These are phyloP conservation scores for Ceratosolen fusciceps DNA, from an alignment of 1,140 invertebrate species.

Conservation along the genomic window DNA sequence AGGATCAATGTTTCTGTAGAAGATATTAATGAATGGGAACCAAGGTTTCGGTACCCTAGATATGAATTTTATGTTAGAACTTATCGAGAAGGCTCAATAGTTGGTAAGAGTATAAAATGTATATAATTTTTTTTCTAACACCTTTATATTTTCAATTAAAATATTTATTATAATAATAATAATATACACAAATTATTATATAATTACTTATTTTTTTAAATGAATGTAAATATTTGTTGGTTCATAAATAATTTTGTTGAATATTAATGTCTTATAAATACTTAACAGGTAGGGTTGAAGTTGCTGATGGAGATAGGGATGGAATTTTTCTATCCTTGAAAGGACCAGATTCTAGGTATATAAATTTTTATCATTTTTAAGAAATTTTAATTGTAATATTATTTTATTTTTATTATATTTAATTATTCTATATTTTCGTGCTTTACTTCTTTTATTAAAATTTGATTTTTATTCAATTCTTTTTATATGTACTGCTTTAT, in stretches of 20 bases:
- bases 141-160: no score
- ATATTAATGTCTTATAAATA: not conserved
- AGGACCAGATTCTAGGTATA: conserved; percentile 80
- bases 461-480: no score
- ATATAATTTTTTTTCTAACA: no score
- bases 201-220: no score
- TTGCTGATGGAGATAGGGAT: conserved; percentile 86
- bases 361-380: conserved; percentile 4
- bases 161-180: no score
- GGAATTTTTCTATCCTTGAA: conserved; percentile 78
- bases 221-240: no score
- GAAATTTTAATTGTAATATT: not conserved
- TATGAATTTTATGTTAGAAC: conserved; percentile 83
- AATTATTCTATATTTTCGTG: no score
- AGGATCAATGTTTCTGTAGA: conserved; percentile 84
- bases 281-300: conserved; percentile 77
- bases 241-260: not conserved
- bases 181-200: no score
- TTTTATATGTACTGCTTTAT: no score
- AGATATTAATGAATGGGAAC: conserved; percentile 94
- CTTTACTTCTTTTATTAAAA: no score
- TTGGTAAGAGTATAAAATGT: conserved; percentile 66
- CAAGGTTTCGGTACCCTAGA: conserved; percentile 86
- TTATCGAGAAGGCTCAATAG: conserved; percentile 63
- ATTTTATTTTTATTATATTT: no score